phyloP scores from a whole-genome alignment of 2,888 invertebrate species.

The Microchrysa polita region DNA sequence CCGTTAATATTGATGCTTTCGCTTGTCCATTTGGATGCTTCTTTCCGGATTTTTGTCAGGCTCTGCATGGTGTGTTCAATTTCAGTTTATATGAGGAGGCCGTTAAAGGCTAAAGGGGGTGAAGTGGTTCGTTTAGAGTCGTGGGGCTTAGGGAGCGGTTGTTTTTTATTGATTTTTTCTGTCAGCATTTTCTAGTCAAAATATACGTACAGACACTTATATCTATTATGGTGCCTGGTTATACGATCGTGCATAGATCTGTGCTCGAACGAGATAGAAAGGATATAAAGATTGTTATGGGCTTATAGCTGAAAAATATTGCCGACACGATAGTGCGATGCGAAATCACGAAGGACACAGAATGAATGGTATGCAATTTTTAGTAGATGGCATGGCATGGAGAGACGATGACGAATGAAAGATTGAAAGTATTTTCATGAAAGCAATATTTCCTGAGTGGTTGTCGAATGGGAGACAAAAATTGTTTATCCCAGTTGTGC shows the following conservation, averaged over 20 bases:
- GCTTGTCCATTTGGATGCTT: slow-evolving; percentile 30
- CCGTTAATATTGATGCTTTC: slow-evolving; percentile 32
- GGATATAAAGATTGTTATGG: no score
- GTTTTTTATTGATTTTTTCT: slow-evolving; percentile 27
- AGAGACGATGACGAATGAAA: slow-evolving; percentile 12
- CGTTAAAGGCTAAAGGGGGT: no score
- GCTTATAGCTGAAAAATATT: background rate
- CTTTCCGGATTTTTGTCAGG: slow-evolving; percentile 8
- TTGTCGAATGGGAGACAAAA: slow-evolving; percentile 6
- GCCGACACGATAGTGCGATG: background rate
- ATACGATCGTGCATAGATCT: background rate
- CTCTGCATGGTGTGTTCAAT: background rate
- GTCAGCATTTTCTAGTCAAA: background rate
- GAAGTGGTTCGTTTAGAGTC: no score
- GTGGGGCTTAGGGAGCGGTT: no score
- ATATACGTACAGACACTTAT: background rate
- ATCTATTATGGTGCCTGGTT: background rate
- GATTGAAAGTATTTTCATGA: slow-evolving; percentile 25
- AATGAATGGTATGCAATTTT: slow-evolving; percentile 27
- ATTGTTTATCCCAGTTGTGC: background rate
- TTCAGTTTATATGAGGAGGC: background rate
- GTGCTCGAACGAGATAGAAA: no score
- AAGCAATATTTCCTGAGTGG: background rate
- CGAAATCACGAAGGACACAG: background rate
- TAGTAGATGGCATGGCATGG: slow-evolving; percentile 9